A percentile compares a stretch with the other conserved stretches of the same genome.
Evolutionary conservation across 1,140 invertebrate species (phyloP).

Genomic region (Periplaneta americana): DNA sequence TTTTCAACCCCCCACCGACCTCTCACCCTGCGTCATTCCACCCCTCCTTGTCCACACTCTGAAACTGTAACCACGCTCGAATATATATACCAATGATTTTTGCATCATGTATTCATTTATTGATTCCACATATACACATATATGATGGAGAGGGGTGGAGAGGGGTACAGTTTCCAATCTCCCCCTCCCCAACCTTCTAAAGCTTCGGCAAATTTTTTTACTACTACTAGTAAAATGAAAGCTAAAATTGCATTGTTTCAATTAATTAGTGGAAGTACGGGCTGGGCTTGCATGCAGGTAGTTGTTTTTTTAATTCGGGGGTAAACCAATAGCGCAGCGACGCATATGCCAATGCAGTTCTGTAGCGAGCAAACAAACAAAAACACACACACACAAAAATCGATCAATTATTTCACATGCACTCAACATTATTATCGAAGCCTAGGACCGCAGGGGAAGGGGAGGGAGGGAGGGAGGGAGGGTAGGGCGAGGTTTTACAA

Average conservation of each 20-base stretch:
- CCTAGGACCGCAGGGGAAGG: constrained; percentile 1
- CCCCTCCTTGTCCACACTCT: neutral
- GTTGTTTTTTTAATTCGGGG: constrained; percentile 10
- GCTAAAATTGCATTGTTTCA: constrained; percentile 20
- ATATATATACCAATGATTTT: constrained; percentile 10
- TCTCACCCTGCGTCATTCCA: neutral
- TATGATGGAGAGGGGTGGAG: neutral
- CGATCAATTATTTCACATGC: constrained; percentile 19
- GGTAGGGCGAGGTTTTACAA: neutral
- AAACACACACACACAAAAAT: constrained; percentile 8
- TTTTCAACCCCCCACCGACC: neutral
- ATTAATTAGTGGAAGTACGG: constrained; percentile 18
- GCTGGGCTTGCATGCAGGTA: neutral
- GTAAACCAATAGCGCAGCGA: constrained; percentile 12
- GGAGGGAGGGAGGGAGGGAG: neutral
- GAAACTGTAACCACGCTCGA: neutral
- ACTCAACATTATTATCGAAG: constrained; percentile 19
- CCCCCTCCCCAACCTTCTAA: neutral
- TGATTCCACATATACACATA: constrained; percentile 6
- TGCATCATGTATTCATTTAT: constrained; percentile 18
- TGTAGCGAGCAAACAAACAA: neutral
- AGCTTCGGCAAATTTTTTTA: neutral
- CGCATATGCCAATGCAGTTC: constrained; percentile 9
- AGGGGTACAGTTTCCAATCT: neutral
- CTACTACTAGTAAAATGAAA: neutral